Percentiles rank a stretch among this genome's conserved stretches.
Conservation (phyloP, 2,113 vertebrate genomes). For the Aleadryas rufinucha region DNA sequence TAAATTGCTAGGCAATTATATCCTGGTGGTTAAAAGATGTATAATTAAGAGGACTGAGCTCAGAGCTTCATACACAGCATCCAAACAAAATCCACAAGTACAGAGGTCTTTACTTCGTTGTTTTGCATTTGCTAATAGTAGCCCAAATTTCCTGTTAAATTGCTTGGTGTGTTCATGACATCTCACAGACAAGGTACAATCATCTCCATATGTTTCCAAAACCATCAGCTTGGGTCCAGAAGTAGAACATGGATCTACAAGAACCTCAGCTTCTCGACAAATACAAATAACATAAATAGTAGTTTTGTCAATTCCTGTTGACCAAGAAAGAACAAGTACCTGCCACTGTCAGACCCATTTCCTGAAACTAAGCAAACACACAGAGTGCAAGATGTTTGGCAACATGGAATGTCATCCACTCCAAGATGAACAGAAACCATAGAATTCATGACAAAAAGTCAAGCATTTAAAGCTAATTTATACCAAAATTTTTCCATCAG, state of each 20-base stretch:
- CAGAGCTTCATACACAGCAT: conserved; percentile 8
- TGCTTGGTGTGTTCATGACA: not conserved
- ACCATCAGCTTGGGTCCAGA: not conserved
- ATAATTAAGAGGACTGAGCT: conserved; percentile 48
- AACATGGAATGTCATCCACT: not conserved
- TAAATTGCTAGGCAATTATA: conserved; percentile 56
- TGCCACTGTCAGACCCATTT: not conserved
- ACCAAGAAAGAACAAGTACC: not conserved
- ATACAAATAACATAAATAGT: not conserved
- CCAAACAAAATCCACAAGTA: conserved; percentile 26
- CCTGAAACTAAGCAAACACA: not conserved
- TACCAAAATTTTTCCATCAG: not conserved
- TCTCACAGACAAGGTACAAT: not conserved
- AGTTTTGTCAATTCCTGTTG: not conserved
- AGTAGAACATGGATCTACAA: not conserved
- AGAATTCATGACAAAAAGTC: not conserved
- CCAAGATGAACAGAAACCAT: not conserved
- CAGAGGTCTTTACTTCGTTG: not conserved
- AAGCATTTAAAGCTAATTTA: not conserved
- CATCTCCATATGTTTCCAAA: not conserved
- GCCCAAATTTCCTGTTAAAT: not conserved
- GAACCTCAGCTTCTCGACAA: not conserved
- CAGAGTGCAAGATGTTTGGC: not conserved
- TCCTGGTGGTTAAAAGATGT: conserved; percentile 25
- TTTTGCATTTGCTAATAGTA: not conserved